Evolutionary conservation across 2,888 invertebrate genomes (phyloP), one percentile per base, ranked within the genome.

Genomic region (Lacanobia wlatinum): DNA sequence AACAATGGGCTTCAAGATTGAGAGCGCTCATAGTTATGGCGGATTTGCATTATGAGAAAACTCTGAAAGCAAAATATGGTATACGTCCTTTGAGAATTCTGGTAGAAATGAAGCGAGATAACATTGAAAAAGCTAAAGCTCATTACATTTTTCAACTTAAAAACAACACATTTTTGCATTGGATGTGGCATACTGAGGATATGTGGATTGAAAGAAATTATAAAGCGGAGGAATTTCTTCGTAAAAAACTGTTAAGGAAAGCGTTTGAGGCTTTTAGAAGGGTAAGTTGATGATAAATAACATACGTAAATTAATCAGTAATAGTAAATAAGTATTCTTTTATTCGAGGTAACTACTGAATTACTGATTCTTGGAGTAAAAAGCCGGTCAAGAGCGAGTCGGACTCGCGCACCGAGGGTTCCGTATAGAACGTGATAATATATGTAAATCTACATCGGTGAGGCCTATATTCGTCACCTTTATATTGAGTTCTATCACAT

Each of bases 181-280:
- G 97, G 97, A 96, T 96, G 92, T 94, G 94, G 90, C 90, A 96
- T 70, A 96, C 96, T 34, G 94, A 94, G 64, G 94, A 94, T 62
- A 92, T 94, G 88, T 94, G 95, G 90, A 94, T 93, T 60, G 94
- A 96, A 76, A 97, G 97, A 87, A 94, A 96, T 86, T 92, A 92
- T 81, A 95, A 94, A 72, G 98, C 98, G 0, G 95, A 97, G 73
- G 91, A 96, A 34, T 96, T 97, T 84, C 94, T 96, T 84, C 91
- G 95, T 16, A 95, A 92, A 73, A 96, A 95, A 58, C 76, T 97
- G 18, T 91, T 97, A 63, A 91, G 90, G 46, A 96, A 90, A 82
- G 88, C 88, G 12, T 94, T 97, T 3, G 70, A 86, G 10, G 88
- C 89, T 9, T 97, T 97, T 94, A 92, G 92, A 84, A 87, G 89